These are phyloP conservation scores for Sebastes hopkinsi DNA, from an alignment of 2,797 vertebrate species.

Conservation along the genomic window DNA sequence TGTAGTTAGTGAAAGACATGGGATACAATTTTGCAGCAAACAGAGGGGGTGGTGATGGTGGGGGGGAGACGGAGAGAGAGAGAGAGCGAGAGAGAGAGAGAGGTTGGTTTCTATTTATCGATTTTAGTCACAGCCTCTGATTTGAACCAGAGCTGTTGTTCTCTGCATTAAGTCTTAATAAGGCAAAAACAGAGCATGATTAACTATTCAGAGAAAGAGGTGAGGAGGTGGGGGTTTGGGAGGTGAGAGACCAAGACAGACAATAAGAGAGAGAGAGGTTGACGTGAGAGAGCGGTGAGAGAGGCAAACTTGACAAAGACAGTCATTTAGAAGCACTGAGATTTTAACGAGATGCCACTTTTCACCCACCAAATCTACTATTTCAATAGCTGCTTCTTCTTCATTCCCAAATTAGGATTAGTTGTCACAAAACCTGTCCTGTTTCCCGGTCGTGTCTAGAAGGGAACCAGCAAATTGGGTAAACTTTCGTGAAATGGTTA, in stretches of 20 bases:
- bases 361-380: constrained; percentile 16
- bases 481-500: too few relatives aligned
- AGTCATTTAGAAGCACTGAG: not conserved
- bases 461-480: too few relatives aligned
- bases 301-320: not conserved
- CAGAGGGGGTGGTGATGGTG: constrained; percentile 60
- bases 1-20: constrained; percentile 90
- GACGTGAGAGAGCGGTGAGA: not conserved
- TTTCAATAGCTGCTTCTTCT: not conserved
- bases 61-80: not conserved
- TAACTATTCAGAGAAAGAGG: constrained; percentile 23
- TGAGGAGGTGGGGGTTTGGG: not conserved
- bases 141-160: constrained; percentile 61
- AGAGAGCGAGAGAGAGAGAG: not conserved
- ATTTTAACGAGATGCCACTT: constrained; percentile 24
- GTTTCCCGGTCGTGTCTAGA: too few relatives aligned
- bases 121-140: constrained; percentile 22
- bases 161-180: constrained; percentile 56
- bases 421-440: too few relatives aligned
- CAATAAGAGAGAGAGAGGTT: not conserved
- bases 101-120: not conserved
- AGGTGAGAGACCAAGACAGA: not conserved
- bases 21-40: constrained; percentile 89
- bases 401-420: not conserved
- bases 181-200: constrained; percentile 51